Evolutionary conservation across 2,888 invertebrate species (phyloP).

Genomic region (Drosophila yooni): DNA sequence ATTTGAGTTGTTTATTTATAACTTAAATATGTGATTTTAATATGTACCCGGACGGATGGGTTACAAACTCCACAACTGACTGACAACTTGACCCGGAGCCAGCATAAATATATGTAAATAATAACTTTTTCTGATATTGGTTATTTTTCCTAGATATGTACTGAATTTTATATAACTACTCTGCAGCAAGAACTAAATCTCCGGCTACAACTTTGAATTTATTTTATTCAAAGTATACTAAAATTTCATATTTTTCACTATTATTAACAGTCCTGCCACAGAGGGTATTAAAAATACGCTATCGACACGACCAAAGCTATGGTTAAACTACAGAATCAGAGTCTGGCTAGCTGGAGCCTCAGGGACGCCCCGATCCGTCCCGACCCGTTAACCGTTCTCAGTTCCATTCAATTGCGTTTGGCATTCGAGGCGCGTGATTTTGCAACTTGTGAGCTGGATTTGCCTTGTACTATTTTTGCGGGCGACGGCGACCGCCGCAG

Average conservation of each 20-base stretch:
- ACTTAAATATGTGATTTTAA: not conserved
- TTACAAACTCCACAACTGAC: not conserved
- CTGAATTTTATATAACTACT: not conserved
- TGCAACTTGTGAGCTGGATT: slow-evolving; percentile 75
- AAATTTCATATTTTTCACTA: too few relatives aligned
- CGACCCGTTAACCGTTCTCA: not conserved
- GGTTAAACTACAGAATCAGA: slow-evolving; percentile 13
- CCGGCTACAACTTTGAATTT: not conserved
- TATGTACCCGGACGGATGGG: not conserved
- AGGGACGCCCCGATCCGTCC: slow-evolving; percentile 4
- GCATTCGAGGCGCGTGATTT: slow-evolving; percentile 74
- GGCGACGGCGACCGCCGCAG: slow-evolving; percentile 42
- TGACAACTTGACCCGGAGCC: not conserved
- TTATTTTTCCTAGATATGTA: not conserved
- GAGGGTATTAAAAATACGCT: slow-evolving; percentile 8
- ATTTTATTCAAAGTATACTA: not conserved
- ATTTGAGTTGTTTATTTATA: not conserved
- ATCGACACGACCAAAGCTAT: slow-evolving; percentile 2
- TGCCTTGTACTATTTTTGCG: slow-evolving; percentile 65
- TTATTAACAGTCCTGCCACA: not conserved
- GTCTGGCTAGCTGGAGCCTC: slow-evolving; percentile 17
- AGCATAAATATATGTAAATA: not conserved
- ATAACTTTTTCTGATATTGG: not conserved
- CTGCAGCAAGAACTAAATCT: not conserved
- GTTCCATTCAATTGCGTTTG: slow-evolving; percentile 73